These are phyloP conservation scores for Ecliptopera silaceata DNA, from an alignment of 2,888 invertebrate genomes.

Conservation along the genomic window DNA sequence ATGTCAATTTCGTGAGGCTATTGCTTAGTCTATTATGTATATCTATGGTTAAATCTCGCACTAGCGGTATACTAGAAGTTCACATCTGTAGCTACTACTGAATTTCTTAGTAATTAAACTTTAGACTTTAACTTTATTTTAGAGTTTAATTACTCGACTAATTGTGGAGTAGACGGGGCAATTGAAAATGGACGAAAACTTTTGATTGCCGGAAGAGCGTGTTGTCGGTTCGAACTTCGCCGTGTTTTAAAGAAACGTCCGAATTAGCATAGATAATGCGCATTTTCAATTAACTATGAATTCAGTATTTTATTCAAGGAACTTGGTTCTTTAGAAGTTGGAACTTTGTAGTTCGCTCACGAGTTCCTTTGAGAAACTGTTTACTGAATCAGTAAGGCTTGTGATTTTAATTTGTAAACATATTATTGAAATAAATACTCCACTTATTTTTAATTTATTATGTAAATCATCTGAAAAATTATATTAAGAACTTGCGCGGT, in stretches of 20 bases:
- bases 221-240: constrained; percentile 13
- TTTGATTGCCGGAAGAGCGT: constrained; percentile 36
- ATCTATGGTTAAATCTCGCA: neutral
- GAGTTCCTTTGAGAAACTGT: neutral
- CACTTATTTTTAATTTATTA: too few relatives aligned
- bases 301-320: constrained; percentile 6
- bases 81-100: too few relatives aligned
- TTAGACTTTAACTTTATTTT: neutral
- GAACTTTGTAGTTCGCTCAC: neutral
- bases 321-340: neutral
- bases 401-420: neutral
- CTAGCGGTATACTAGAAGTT: neutral
- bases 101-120: too few relatives aligned
- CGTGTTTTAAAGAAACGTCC: constrained; percentile 12
- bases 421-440: too few relatives aligned
- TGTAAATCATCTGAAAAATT: too few relatives aligned
- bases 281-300: constrained; percentile 6
- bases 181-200: constrained; percentile 33
- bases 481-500: too few relatives aligned
- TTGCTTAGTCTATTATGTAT: too few relatives aligned
- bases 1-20: too few relatives aligned
- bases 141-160: constrained; percentile 29
- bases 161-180: constrained; percentile 32
- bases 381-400: neutral
- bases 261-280: constrained; percentile 14